A percentile compares a stretch with the other conserved stretches of the same genome.
phyloP scores from a whole-genome alignment of 2,888 invertebrate genomes.

The Vanessa cardui region DNA sequence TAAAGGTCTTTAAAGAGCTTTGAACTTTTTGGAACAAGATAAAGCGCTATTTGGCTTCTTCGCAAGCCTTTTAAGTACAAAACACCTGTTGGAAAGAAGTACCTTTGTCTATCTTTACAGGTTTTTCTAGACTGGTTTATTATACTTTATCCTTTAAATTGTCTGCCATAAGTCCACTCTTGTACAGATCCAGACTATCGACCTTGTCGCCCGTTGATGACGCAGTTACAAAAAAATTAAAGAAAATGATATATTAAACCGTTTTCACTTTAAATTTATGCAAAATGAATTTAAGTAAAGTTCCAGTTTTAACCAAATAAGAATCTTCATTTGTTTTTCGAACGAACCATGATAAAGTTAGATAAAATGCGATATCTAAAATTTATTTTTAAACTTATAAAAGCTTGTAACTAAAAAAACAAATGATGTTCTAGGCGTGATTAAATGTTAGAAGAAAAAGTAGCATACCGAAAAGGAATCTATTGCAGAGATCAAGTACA shows the following conservation, averaged over 20 bases:
- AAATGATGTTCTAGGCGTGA: slow-evolving; percentile 39
- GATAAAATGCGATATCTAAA: no score
- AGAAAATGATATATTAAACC: slow-evolving; percentile 15
- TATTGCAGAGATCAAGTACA: slow-evolving; percentile 46
- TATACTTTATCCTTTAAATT: slow-evolving; percentile 30
- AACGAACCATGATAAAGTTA: no score
- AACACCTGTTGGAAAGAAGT: slow-evolving; percentile 37
- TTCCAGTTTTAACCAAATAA: not conserved
- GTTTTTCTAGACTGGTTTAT: slow-evolving; percentile 40
- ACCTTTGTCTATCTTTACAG: slow-evolving; percentile 36
- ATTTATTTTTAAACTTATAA: not conserved
- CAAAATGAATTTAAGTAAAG: not conserved
- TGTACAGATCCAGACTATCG: slow-evolving; percentile 37
- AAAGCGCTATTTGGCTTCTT: slow-evolving; percentile 24
- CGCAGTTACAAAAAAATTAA: slow-evolving; percentile 31
- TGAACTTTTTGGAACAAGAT: slow-evolving; percentile 31
- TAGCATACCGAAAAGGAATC: slow-evolving; percentile 49
- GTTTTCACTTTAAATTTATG: slow-evolving; percentile 3
- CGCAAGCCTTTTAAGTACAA: slow-evolving; percentile 36
- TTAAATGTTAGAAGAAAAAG: slow-evolving; percentile 44
- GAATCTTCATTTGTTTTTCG: not conserved
- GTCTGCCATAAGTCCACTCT: slow-evolving; percentile 28
- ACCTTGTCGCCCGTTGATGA: slow-evolving; percentile 33
- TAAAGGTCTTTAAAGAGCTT: slow-evolving; percentile 34
- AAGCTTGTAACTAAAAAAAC: not conserved